phyloP scores from a whole-genome alignment of 92 coral and sea anemone genomes.

The Phymanthus crucifer region DNA sequence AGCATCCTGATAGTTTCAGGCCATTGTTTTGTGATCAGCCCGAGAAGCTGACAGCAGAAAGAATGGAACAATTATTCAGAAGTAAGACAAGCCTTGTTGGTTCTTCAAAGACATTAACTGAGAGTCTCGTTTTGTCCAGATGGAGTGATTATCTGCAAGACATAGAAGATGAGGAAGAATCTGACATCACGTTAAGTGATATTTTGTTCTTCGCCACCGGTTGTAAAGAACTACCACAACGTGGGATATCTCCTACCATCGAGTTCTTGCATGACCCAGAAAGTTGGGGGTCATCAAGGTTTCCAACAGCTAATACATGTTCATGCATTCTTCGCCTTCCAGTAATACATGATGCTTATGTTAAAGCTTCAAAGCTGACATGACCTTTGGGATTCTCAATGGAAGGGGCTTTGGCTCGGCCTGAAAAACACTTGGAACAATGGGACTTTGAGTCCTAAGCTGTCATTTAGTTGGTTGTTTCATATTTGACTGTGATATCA shows the following conservation, averaged over 20 bases:
- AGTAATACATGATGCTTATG: constrained; percentile 54
- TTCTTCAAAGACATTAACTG: constrained; percentile 54
- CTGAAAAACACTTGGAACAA: constrained; percentile 28
- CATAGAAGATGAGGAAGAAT: constrained; percentile 66
- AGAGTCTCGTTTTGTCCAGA: constrained; percentile 66
- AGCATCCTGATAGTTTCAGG: constrained; percentile 46
- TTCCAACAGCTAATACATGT: constrained; percentile 71
- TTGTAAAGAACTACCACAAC: constrained; percentile 55
- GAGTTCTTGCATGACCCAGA: constrained; percentile 59
- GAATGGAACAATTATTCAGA: constrained; percentile 51
- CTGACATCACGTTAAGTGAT: constrained; percentile 55
- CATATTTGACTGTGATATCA: neutral
- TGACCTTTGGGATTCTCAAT: constrained; percentile 65
- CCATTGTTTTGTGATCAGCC: constrained; percentile 53
- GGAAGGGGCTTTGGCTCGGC: constrained; percentile 69
- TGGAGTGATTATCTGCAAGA: constrained; percentile 84
- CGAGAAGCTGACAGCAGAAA: constrained; percentile 59
- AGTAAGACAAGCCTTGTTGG: constrained; percentile 60
- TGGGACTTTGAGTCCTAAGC: constrained; percentile 18
- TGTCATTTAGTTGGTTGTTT: constrained; percentile 30
- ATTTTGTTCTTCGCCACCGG: constrained; percentile 74
- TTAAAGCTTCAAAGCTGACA: constrained; percentile 65
- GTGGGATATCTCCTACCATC: constrained; percentile 49
- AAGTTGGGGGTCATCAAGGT: constrained; percentile 51
- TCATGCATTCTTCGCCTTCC: constrained; percentile 58